phyloP scores from a whole-genome alignment of 2,113 vertebrate genomes.

The Plecotus auritus region DNA sequence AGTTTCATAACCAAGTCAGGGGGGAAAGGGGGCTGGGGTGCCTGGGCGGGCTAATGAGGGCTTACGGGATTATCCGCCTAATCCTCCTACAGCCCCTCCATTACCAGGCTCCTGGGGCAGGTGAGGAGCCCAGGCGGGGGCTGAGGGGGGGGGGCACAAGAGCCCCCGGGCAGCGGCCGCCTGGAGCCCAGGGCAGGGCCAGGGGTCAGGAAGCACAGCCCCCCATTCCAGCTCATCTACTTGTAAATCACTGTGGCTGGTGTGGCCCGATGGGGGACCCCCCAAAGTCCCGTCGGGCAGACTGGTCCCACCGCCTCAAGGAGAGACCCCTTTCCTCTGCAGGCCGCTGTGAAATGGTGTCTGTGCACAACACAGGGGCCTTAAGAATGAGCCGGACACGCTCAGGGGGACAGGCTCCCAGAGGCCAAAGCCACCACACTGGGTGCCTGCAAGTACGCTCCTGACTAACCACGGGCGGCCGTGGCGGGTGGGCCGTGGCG shows the following conservation, averaged over 20 bases:
- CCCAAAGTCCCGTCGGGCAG: fast-evolving
- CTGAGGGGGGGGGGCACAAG: not conserved
- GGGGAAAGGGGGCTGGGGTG: not conserved
- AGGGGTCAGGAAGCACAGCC: not conserved
- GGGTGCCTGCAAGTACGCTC: not conserved
- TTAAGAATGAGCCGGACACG: not conserved
- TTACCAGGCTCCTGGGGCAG: not conserved
- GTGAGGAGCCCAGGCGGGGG: not conserved
- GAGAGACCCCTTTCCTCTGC: not conserved
- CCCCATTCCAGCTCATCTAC: not conserved
- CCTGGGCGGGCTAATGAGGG: not conserved
- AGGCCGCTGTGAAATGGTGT: not conserved
- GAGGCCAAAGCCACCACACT: not conserved
- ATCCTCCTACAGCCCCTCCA: not conserved
- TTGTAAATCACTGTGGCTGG: not conserved
- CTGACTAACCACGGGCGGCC: not conserved
- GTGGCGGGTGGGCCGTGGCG: too few species aligned
- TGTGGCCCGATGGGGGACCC: fast-evolving
- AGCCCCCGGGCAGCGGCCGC: not conserved
- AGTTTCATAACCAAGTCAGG: not conserved
- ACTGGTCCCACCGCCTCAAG: not conserved
- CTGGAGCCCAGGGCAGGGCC: fast-evolving
- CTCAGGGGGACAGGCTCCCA: not conserved
- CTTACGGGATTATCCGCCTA: conserved; percentile 9
- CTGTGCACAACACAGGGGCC: not conserved